Percentiles rank a stretch among this genome's conserved stretches.
Conservation (phyloP, 1,140 invertebrate genomes). For the Formica exsecta region DNA sequence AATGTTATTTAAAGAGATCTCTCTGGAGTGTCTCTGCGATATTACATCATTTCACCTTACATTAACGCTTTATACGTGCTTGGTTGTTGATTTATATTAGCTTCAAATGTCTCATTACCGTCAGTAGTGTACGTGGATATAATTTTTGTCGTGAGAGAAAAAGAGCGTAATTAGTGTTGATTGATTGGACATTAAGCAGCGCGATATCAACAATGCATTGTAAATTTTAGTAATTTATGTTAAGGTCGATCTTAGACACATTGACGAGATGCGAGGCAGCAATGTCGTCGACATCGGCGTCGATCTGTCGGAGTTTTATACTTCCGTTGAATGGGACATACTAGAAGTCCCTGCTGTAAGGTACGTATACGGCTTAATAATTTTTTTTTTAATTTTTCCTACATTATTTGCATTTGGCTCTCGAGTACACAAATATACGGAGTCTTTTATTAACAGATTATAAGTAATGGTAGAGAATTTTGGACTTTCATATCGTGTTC, state of each 20-base stretch:
- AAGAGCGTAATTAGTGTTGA: neutral
- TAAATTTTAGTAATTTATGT: constrained; percentile 57
- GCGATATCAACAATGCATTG: constrained; percentile 46
- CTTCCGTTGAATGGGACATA: constrained; percentile 99
- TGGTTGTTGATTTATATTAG: neutral
- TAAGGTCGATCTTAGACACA: constrained; percentile 95
- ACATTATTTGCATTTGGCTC: neutral
- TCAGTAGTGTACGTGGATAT: neutral
- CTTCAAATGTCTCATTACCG: neutral
- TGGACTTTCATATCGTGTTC: neutral
- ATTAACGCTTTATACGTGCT: neutral
- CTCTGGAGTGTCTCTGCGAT: neutral
- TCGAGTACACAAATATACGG: neutral
- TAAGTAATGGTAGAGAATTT: neutral
- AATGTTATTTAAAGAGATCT: constrained; percentile 23
- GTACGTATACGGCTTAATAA: constrained; percentile 84
- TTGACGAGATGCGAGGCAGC: constrained; percentile 93
- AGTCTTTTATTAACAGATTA: neutral
- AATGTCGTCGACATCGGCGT: constrained; percentile 95
- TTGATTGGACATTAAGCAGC: neutral
- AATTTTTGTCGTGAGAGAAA: neutral
- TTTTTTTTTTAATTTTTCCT: neutral
- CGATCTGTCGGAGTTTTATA: constrained; percentile 97
- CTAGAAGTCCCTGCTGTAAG: constrained; percentile 97
- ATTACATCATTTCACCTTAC: neutral